These are phyloP conservation scores for Sminthurides bifidus DNA, from an alignment of 1,140 invertebrate species.

Conservation along the genomic window DNA sequence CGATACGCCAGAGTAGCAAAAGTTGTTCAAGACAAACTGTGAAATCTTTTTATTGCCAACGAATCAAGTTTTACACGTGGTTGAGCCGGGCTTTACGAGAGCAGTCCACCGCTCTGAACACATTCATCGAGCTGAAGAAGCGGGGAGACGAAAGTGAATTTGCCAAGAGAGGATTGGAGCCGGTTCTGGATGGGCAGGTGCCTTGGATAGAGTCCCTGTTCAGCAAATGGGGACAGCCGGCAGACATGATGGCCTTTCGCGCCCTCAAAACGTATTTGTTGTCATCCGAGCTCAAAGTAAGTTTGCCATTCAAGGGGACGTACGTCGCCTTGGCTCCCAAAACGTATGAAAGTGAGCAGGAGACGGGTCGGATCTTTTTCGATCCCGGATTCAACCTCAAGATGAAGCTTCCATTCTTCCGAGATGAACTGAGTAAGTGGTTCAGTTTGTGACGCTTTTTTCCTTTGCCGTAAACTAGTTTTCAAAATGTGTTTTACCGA, in stretches of 20 bases:
- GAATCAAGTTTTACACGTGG: constrained; percentile 20
- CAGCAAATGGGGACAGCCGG: constrained; percentile 15
- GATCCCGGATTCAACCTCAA: constrained; percentile 32
- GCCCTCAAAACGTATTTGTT: constrained; percentile 24
- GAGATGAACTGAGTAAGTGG: constrained; percentile 32
- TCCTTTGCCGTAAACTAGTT: too few species aligned
- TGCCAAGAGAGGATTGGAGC: not conserved
- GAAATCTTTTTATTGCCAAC: constrained; percentile 22
- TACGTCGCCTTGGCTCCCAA: constrained; percentile 14
- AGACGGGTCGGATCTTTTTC: constrained; percentile 17
- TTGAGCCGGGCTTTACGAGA: constrained; percentile 19
- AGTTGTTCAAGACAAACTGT: not conserved
- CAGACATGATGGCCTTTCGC: constrained; percentile 20
- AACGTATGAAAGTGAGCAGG: constrained; percentile 4
- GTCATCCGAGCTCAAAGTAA: constrained; percentile 18
- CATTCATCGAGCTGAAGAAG: constrained; percentile 13
- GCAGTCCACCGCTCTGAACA: constrained; percentile 12
- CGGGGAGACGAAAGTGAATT: not conserved
- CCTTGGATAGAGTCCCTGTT: too few species aligned
- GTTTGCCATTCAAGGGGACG: constrained; percentile 8
- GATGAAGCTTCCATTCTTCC: constrained; percentile 31
- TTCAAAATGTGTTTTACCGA: too few species aligned
- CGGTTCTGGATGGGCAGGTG: not conserved
- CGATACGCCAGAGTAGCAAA: too few species aligned
- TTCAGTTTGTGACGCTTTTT: too few species aligned